phyloP scores from a whole-genome alignment of 2,797 vertebrate species.

The Siniperca scherzeri region DNA sequence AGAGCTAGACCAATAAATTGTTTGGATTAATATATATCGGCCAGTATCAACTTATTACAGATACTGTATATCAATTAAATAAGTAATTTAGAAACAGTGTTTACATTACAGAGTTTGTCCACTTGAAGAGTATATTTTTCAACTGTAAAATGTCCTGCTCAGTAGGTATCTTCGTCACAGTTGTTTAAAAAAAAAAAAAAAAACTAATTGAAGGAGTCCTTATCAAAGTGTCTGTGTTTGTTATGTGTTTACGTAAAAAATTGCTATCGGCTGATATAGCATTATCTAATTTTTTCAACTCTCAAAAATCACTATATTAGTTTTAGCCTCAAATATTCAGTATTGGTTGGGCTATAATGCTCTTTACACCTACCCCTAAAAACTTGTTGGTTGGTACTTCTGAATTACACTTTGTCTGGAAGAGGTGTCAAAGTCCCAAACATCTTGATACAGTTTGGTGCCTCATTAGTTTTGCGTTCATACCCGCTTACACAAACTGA shows the following conservation, averaged over 20 bases:
- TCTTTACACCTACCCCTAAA: background rate
- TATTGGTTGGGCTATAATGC: background rate
- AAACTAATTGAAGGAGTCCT: no score
- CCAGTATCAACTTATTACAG: no score
- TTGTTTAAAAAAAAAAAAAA: background rate
- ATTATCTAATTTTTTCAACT: background rate
- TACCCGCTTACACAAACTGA: background rate
- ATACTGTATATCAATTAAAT: background rate
- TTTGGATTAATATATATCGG: background rate
- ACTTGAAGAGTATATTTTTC: background rate
- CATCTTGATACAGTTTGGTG: conserved; percentile 12
- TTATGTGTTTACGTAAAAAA: background rate
- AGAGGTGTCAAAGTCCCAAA: background rate
- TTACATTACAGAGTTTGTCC: background rate
- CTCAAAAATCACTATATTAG: background rate
- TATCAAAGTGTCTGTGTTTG: background rate
- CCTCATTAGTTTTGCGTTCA: background rate
- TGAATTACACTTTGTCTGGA: background rate
- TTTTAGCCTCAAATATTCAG: conserved; percentile 4
- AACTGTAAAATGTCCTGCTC: background rate
- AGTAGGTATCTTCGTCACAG: background rate
- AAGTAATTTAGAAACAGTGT: background rate
- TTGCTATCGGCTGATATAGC: background rate
- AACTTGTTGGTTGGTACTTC: background rate
- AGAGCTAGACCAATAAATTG: background rate